Base-by-base conservation (phyloP, 2,888 invertebrate genomes). In the Drosophila quinaria region DNA sequence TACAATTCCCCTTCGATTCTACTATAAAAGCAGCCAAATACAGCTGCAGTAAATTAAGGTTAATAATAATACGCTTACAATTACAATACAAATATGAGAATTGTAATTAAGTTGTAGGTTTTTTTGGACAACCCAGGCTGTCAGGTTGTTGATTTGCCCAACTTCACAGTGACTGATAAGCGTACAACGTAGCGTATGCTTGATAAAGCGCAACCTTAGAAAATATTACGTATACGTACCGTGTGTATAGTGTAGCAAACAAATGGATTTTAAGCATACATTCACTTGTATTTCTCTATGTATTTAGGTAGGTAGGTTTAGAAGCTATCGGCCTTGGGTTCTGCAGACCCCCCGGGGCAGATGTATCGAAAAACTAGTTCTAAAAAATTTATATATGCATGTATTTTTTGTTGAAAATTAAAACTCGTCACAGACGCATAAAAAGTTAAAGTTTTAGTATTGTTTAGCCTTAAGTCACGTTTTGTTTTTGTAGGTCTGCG, bases 401-500 rank as follows among this genome's bases (percentile, higher is more conserved):
- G 29, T 8, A 29, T 62, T 44, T 47, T 44, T 49, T 31, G 52
- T 37, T 29, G 29, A 29, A 29, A 29, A 29, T 29, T 29, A 29
- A 54, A 62, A 73, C 13, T 61, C 65, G 10, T 60, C 52, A 61
- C 72, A 77, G 67, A 84, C 78, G 65, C 76, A 81, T 78, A 29
- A 55, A 22, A 49, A 56, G 22, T 60, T 64, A 15, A 37, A 56
- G 37, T 29, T 11, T 31, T 42, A 55, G 59, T 52, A 29, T 31
- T 69, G 74, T 72, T 81, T 71, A 76, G 81, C 74, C 80, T 78
- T 70, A 85, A 86, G 87, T 87, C 86, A 86, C 86, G 86, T 86
- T 87, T 85, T 68, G 64, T 76, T 84, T 80, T 70, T 81, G 81
- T 87, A 72, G 78, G 74, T 86, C 87, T 81, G 85, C 80, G 79